Evolutionary conservation across 2,888 invertebrate species (phyloP).

Genomic region (Kryphioiulus occultus): DNA sequence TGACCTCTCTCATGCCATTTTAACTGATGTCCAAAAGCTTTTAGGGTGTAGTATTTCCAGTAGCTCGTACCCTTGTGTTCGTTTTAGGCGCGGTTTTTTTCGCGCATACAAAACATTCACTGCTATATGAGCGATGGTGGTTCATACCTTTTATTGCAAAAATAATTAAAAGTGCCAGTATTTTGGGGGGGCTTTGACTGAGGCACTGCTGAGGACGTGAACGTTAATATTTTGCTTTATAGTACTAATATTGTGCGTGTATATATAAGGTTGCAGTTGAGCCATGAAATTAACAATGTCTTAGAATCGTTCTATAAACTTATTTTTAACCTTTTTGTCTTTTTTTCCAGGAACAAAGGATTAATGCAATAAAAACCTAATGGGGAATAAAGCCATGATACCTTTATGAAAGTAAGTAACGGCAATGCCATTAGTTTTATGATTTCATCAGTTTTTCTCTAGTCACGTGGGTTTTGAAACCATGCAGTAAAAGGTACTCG

Average conservation of each 20-base stretch:
- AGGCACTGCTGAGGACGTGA: too few species aligned
- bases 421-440: too few species aligned
- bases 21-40: neutral
- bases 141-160: too few species aligned
- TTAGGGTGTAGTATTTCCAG: neutral
- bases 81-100: too few species aligned
- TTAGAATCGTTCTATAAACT: neutral
- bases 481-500: slow-evolving; percentile 15
- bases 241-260: too few species aligned
- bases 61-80: neutral
- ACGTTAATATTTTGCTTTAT: too few species aligned
- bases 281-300: too few species aligned
- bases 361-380: neutral
- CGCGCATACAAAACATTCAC: too few species aligned
- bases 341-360: neutral
- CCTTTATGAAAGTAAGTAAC: slow-evolving; percentile 20
- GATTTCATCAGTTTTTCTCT: neutral
- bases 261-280: too few species aligned
- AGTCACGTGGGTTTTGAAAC: neutral
- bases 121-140: too few species aligned
- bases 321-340: neutral
- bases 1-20: slow-evolving; percentile 2
- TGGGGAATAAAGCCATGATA: slow-evolving; percentile 17
- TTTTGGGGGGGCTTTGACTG: too few species aligned
- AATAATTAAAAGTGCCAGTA: too few species aligned